Conservation (phyloP, 2,113 vertebrate genomes). For the Kryptolebias marmoratus region DNA sequence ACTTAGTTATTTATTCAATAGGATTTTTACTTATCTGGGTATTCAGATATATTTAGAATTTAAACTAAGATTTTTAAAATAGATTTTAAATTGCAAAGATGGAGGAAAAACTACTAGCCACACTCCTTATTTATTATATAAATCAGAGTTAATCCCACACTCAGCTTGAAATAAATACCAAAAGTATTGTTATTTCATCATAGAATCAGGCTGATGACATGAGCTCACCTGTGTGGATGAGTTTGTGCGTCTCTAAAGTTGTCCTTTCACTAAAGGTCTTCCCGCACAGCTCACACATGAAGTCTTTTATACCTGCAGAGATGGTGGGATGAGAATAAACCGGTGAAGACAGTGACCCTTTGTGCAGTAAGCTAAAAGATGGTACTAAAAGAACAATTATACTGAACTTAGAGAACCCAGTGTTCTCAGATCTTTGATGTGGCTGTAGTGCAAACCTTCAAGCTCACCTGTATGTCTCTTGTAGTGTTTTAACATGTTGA, state of each 20-base stretch:
- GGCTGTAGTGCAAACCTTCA: background rate
- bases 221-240: conserved; percentile 93
- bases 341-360: background rate
- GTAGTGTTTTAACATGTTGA: conserved; percentile 99
- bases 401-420: background rate
- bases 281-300: conserved; percentile 98
- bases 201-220: background rate
- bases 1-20: too few species aligned
- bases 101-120: too few species aligned
- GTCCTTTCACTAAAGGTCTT: conserved; percentile 98
- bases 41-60: too few species aligned
- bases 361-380: too few species aligned
- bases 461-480: conserved; percentile 93
- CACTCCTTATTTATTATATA: too few species aligned
- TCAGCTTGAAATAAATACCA: background rate
- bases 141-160: background rate
- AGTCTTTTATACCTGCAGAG: conserved; percentile 94
- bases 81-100: too few species aligned
- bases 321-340: background rate
- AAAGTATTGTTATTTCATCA: too few species aligned
- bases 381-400: background rate
- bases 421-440: too few species aligned
- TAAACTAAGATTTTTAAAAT: too few species aligned
- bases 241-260: conserved; percentile 96
- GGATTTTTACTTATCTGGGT: too few species aligned